phyloP scores from a whole-genome alignment of 2,113 vertebrate genomes.

The Saccopteryx bilineata region DNA sequence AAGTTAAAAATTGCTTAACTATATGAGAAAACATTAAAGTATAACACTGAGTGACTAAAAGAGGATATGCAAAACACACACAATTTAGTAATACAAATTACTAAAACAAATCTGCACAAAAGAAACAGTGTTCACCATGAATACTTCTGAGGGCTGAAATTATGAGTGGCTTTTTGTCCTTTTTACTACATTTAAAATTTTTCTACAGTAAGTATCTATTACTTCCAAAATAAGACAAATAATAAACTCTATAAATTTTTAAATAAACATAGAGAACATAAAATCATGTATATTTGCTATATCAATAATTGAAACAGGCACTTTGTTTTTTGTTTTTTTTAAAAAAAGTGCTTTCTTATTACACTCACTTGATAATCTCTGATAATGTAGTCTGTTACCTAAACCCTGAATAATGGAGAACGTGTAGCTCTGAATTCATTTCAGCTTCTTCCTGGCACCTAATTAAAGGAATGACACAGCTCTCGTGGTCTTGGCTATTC shows the following conservation, averaged over 20 bases:
- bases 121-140: background rate
- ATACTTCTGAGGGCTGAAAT: background rate
- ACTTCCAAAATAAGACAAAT: conserved; percentile 31
- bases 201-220: background rate
- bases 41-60: background rate
- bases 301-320: background rate
- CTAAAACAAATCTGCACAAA: background rate
- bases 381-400: background rate
- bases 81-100: background rate
- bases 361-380: background rate
- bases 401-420: background rate
- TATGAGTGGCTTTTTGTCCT: background rate
- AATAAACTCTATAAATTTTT: background rate
- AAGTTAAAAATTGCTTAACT: conserved; percentile 17
- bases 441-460: conserved; percentile 26
- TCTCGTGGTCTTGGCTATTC: background rate
- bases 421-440: background rate
- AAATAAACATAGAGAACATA: background rate
- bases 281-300: background rate
- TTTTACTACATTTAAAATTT: conserved; percentile 9
- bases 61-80: background rate
- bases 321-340: background rate
- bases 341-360: background rate
- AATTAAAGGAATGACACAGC: conserved; percentile 45
- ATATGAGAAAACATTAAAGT: background rate